A percentile compares a stretch with the other conserved stretches of the same genome.
phyloP scores from a whole-genome alignment of 2,113 vertebrate species.

The Acinonyx jubatus region DNA sequence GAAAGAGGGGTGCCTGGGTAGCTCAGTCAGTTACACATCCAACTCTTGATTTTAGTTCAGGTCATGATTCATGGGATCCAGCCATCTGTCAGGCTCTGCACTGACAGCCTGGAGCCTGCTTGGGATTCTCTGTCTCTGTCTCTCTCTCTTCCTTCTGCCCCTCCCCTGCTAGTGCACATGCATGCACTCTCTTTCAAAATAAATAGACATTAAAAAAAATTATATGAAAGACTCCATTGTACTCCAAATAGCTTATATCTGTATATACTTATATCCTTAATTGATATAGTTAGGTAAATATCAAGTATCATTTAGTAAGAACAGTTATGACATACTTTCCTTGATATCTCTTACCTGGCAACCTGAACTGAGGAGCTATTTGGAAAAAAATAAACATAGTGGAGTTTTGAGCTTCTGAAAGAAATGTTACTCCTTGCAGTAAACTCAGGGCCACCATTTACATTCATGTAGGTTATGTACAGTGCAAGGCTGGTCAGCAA shows the following conservation, averaged over 20 bases:
- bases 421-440: not conserved
- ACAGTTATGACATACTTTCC: not conserved
- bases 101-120: too few relatives aligned
- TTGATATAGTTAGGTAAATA: not conserved
- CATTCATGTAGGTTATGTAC: not conserved
- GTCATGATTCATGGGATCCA: too few relatives aligned
- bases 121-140: too few relatives aligned
- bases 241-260: constrained; percentile 46
- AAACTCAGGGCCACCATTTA: not conserved
- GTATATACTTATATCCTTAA: constrained; percentile 60
- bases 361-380: not conserved
- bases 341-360: not conserved
- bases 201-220: too few relatives aligned
- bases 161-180: too few relatives aligned
- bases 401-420: not conserved
- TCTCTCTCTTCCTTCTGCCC: too few relatives aligned
- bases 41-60: too few relatives aligned
- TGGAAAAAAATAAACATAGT: not conserved
- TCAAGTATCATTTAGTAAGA: not conserved
- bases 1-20: too few relatives aligned
- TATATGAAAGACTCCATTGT: not conserved
- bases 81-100: too few relatives aligned
- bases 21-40: too few relatives aligned
- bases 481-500: not conserved
- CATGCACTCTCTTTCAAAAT: too few relatives aligned